These are phyloP conservation scores for Quadriops clusia DNA, from an alignment of 2,888 invertebrate genomes.

Conservation along the genomic window DNA sequence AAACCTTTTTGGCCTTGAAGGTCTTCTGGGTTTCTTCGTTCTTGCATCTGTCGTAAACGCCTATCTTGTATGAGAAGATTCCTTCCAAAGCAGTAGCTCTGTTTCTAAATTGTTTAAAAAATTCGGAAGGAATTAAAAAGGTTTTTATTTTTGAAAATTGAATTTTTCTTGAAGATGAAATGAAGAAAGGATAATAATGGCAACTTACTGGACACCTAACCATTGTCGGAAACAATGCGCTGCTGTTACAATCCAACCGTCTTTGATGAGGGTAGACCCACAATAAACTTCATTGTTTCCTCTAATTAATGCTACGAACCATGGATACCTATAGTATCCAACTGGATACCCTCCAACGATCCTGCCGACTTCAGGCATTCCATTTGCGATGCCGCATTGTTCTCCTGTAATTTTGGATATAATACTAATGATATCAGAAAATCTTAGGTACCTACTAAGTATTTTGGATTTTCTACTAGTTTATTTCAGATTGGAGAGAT, in stretches of 20 bases:
- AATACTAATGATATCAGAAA: background rate
- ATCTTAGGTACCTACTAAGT: no score
- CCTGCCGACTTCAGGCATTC: constrained; percentile 18
- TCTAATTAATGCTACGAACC: constrained; percentile 29
- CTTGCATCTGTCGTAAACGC: constrained; percentile 30
- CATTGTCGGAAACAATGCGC: constrained; percentile 32
- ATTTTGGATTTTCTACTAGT: no score
- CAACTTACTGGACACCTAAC: constrained; percentile 6
- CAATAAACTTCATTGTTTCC: constrained; percentile 23
- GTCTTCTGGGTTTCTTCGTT: constrained; percentile 23
- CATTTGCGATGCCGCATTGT: constrained; percentile 24
- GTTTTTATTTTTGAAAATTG: background rate
- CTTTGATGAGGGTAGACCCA: constrained; percentile 30
- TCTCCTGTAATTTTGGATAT: background rate
- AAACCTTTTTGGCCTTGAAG: constrained; percentile 26
- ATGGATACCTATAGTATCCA: constrained; percentile 33
- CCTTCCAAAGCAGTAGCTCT: constrained; percentile 22
- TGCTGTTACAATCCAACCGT: constrained; percentile 30
- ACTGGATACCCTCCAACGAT: constrained; percentile 33
- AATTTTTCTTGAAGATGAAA: no score
- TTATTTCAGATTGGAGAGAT: no score
- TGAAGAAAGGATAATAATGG: no score
- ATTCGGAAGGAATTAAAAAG: no score
- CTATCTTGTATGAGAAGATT: constrained; percentile 27
- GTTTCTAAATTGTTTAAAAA: constrained; percentile 7